Base-by-base conservation (phyloP, 37 sponge, comb jelly and placozoan species). In the Agelas oroides region DNA sequence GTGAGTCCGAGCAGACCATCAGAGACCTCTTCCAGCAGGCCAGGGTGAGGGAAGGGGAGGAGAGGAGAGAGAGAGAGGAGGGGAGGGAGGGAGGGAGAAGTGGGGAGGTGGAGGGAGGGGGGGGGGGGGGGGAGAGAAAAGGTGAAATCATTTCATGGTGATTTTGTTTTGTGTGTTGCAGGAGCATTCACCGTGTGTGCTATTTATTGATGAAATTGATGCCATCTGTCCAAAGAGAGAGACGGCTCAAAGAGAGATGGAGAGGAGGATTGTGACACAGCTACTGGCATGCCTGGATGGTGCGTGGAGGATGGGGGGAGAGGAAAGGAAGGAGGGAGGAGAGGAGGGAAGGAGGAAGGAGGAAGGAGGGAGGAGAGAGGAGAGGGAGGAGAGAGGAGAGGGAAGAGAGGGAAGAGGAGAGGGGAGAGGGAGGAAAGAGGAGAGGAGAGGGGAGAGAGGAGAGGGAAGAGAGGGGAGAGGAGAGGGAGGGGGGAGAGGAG, bases 151-250 rank as follows among this genome's bases (percentile, higher is more conserved):
- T n/a, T n/a, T 46, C 46, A 46, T 46, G 8, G 46, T 8, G 46
- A 46, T 46, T 8, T 12, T 80, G 1, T 38, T 24, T 25, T 70
- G 41, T 13, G 11, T 23, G 76, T 55, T 35, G 53, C 66, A 94
- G 95, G 80, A 59, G 19, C 38, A 55, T 30, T 89, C 97, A 12
- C 99, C 99, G 0, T 95, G 94, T 81, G 69, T 99, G 25, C 70
- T 99, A 69, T 97, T 99, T 70, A 76, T 99, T 19, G 99, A 99
- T 86, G 97, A 99, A 78, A 88, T 99, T 13, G 99, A 99, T 34
- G 92, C 97, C 55, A 99, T 99, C 35, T 87, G 91, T 61, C 97
- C 90, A 15, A 96, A 97, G 86, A 88, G 97, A 72, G 97, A 99
- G 73, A 89, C 88, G 0, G 92, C 94, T 36, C 88, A 87, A 53